Conservation (phyloP, 2,113 vertebrate genomes). For the Orthonyx spaldingii region DNA sequence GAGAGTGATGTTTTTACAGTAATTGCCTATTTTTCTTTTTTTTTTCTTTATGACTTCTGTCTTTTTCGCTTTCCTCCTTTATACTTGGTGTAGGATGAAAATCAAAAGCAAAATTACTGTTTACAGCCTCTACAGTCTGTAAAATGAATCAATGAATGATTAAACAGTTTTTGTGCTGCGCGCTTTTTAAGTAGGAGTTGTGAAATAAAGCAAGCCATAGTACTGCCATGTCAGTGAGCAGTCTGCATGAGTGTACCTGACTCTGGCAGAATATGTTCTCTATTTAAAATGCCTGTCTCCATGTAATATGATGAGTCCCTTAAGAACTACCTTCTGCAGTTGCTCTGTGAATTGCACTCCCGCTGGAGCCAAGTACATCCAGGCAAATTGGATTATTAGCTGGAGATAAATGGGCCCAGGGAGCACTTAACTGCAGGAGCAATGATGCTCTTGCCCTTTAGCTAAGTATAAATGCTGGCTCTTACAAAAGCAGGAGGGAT, state of each 20-base stretch:
- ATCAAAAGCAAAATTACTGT: neutral
- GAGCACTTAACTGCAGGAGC: constrained; percentile 17
- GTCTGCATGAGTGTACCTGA: neutral
- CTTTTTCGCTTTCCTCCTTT: neutral
- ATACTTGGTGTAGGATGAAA: neutral
- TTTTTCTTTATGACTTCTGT: neutral
- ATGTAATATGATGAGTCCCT: constrained; percentile 21
- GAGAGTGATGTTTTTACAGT: neutral
- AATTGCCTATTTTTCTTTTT: neutral
- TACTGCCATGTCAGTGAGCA: neutral
- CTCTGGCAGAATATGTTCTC: neutral
- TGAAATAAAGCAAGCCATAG: neutral
- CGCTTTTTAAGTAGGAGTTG: neutral
- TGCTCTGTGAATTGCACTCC: constrained; percentile 12
- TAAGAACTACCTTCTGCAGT: neutral
- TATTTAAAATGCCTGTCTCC: neutral
- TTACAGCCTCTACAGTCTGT: neutral
- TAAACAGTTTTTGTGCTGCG: neutral
- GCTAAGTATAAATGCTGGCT: neutral
- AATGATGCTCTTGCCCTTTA: neutral
- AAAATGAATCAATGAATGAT: neutral
- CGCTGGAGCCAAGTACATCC: neutral
- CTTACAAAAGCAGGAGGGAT: neutral
- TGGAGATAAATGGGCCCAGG: constrained; percentile 28
- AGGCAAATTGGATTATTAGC: constrained; percentile 32